Evolutionary conservation across 2,797 vertebrate genomes (phyloP), one percentile per base, ranked within the genome.

Genomic region (Phataginus tricuspis): DNA sequence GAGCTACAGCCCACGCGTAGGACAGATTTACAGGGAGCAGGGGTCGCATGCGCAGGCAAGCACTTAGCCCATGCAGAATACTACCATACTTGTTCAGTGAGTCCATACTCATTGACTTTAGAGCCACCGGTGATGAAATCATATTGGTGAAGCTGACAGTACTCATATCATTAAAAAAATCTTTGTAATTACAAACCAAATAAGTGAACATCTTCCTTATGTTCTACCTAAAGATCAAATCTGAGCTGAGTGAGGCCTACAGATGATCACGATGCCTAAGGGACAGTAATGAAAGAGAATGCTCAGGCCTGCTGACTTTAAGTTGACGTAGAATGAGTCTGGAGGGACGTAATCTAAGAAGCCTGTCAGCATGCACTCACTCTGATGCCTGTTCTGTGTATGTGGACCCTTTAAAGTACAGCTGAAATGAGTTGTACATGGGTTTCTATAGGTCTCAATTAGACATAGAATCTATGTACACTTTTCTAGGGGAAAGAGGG

Each of bases 351-450:
- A 72, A 53, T 63, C 57, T 55, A 57, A 84, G 74, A 89, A 75
- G n/a, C 42, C 59, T 37, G 25, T 15, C 0, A 13, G 25, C 37
- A 57, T 25, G 7, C 12, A 6, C 66, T 55, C n/a, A 45, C 68
- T 55, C 19, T 25, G 49, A 80, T 16, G 18, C 39, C 49, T 45
- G 5, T 63, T 72, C 57, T 61, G 19, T 59, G 37, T 49, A 4
- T 31, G 12, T 31, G 57, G 42, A 51, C 34, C 27, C 39, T 68
- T 85, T 45, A 87, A 85, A 72, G 80, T 55, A 29, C 10, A 69
- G 37, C 37, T 55, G 18, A 63, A 77, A 27, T 57, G 59, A 31
- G 2, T 45, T 21, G 6, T 7, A 2, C 1, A 0, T 23, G 12
- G 59, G 61, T 64, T 63, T 92, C 11, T 64, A 10, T n/a, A 66